Base-by-base conservation (phyloP, 2,888 invertebrate genomes). In the Luperina nickerlii region DNA sequence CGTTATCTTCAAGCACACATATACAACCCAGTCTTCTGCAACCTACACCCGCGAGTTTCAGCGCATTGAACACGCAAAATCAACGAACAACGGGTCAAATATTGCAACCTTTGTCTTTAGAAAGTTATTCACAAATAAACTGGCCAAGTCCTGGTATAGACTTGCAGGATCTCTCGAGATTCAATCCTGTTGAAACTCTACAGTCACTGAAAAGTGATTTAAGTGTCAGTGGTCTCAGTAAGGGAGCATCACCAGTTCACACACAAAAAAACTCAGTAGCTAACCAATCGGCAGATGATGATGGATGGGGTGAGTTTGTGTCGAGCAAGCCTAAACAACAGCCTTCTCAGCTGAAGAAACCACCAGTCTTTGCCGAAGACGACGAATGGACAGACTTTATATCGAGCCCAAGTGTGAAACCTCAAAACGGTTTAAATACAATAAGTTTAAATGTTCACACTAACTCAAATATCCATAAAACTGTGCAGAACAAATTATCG, bases 141-240 rank as follows among this genome's bases (percentile, higher is more conserved):
- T 97, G 97, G 97, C 97, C 97, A 7, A 97, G 97, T 90, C 97
- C 97, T 24, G 97, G 97, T 42, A 95, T 97, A 87, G 95, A 97
- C 88, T 93, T 97, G 76, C 97, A 97, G 89, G 97, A 97, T 90
- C 92, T 97, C 7, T 96, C 97, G 2, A 91, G 96, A 80, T 97
- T 97, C 75, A 97, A 97, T 90, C 97, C 97, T 45, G 95, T 97
- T 0, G 96, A 97, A 90, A 95, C 96, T 51, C 90, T 97, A 65
- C 95, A 96, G 74, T 95, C 97, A 7, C 91, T 97, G 71, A 96
- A 96, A 91, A 95, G 91, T 79, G 96, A 96, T 83, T 86, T 93
- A 51, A 94, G 92, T 88, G 90, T 90, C 7, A 92, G 92, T 81
- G 92, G 92, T 62, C 89, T 93, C 20, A 96, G 95, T 87, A 97